Evolutionary conservation across 2,888 invertebrate genomes (phyloP).

Genomic region (Strigamia transsilvanica): DNA sequence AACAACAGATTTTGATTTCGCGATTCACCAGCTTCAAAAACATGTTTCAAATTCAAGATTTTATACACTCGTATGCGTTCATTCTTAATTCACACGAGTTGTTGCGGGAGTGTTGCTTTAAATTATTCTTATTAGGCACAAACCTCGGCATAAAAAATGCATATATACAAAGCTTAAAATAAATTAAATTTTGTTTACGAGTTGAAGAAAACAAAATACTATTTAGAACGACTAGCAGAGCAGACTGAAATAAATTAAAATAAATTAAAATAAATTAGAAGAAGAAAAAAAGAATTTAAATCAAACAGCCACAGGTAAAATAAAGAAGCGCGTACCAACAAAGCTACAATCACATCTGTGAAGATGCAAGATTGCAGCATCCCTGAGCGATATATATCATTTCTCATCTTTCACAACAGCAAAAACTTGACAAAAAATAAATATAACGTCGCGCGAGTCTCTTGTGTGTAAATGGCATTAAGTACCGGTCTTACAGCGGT

Average conservation of each 20-base stretch:
- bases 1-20: too few relatives aligned
- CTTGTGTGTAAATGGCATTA: not conserved
- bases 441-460: not conserved
- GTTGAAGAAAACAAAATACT: not conserved
- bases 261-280: too few relatives aligned
- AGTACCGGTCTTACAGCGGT: slow-evolving; percentile 1
- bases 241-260: not conserved
- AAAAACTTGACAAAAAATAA: not conserved
- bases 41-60: too few relatives aligned
- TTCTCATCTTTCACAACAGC: not conserved
- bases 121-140: too few relatives aligned
- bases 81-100: too few relatives aligned
- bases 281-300: not conserved
- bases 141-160: too few relatives aligned
- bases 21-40: too few relatives aligned
- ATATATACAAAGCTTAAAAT: not conserved
- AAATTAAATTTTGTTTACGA: not conserved
- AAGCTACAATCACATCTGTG: not conserved
- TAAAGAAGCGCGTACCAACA: not conserved
- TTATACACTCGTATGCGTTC: too few relatives aligned
- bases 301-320: slow-evolving; percentile 43
- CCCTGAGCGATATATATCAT: not conserved
- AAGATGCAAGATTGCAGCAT: not conserved
- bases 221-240: not conserved
- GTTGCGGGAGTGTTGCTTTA: too few relatives aligned